phyloP scores from a whole-genome alignment of 2,888 invertebrate species.

The Callyntrura sp. region DNA sequence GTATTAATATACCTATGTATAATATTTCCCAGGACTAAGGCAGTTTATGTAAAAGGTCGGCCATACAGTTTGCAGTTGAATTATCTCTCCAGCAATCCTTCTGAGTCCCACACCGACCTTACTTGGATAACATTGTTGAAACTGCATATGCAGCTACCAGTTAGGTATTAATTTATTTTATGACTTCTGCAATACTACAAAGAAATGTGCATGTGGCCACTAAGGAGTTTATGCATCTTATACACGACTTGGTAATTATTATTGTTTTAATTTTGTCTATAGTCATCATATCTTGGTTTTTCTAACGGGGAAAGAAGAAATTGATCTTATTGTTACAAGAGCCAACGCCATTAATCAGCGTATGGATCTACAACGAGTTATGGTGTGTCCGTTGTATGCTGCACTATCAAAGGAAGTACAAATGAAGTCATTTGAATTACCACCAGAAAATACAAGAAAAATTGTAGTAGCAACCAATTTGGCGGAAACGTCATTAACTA shows the following conservation, averaged over 20 bases:
- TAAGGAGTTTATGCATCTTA: too few relatives aligned
- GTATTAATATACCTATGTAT: not conserved
- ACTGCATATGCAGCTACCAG: slow-evolving; percentile 76
- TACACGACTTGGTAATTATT: too few relatives aligned
- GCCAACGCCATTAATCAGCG: slow-evolving; percentile 85
- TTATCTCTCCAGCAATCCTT: slow-evolving; percentile 62
- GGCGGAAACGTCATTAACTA: slow-evolving; percentile 89
- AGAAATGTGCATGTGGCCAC: too few relatives aligned
- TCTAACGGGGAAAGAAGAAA: slow-evolving; percentile 93
- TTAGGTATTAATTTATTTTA: slow-evolving; percentile 53
- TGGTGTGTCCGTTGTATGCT: slow-evolving; percentile 89
- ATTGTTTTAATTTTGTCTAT: slow-evolving; percentile 74
- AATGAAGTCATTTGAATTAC: slow-evolving; percentile 86
- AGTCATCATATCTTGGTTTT: slow-evolving; percentile 97
- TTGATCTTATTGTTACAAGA: slow-evolving; percentile 90
- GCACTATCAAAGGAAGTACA: slow-evolving; percentile 86
- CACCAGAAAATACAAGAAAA: slow-evolving; percentile 86
- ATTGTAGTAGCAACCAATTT: slow-evolving; percentile 88
- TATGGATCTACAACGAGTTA: slow-evolving; percentile 85
- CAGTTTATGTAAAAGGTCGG: slow-evolving; percentile 81
- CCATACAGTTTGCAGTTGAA: slow-evolving; percentile 77
- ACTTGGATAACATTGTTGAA: slow-evolving; percentile 79
- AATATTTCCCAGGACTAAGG: slow-evolving; percentile 75
- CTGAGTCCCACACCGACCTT: slow-evolving; percentile 68
- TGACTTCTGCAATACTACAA: not conserved